A percentile compares a stretch with the other conserved stretches of the same genome.
Conservation (phyloP, 1,140 invertebrate species). For the Drosophila malerkotliana region DNA sequence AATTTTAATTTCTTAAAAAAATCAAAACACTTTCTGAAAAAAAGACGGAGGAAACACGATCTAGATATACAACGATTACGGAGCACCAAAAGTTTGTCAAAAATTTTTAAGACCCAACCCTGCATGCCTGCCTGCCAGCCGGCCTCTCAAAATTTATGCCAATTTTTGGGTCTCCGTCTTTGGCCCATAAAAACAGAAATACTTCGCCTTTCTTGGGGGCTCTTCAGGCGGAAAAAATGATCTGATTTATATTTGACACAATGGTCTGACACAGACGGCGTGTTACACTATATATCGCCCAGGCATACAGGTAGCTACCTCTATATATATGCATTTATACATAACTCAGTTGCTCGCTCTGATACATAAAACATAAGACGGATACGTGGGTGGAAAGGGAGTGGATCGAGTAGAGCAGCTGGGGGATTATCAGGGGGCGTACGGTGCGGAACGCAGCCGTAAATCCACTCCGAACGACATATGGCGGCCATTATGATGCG, state of each 20-base stretch:
- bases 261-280: conserved; percentile 63
- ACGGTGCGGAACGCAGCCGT: conserved; percentile 35
- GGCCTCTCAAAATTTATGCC: conserved; percentile 66
- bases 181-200: conserved; percentile 54
- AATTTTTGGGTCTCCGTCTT: conserved; percentile 48
- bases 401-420: neutral
- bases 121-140: conserved; percentile 43
- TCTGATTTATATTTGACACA: conserved; percentile 83
- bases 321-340: conserved; percentile 20
- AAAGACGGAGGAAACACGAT: conserved; percentile 24
- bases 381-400: conserved; percentile 25
- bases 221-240: conserved; percentile 70
- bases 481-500: conserved; percentile 77
- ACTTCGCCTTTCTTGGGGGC: conserved; percentile 16
- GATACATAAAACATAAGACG: conserved; percentile 82
- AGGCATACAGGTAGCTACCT: conserved; percentile 25
- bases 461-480: conserved; percentile 59
- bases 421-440: conserved; percentile 7
- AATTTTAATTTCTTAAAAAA: conserved; percentile 77
- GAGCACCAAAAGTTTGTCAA: conserved; percentile 72
- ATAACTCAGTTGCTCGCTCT: conserved; percentile 58
- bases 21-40: conserved; percentile 57
- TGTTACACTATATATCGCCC: conserved; percentile 47
- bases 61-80: conserved; percentile 54
- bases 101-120: conserved; percentile 64